Evolutionary conservation across 2,888 invertebrate genomes (phyloP), one percentile per base, ranked within the genome.

Genomic region (Myopa testacea): DNA sequence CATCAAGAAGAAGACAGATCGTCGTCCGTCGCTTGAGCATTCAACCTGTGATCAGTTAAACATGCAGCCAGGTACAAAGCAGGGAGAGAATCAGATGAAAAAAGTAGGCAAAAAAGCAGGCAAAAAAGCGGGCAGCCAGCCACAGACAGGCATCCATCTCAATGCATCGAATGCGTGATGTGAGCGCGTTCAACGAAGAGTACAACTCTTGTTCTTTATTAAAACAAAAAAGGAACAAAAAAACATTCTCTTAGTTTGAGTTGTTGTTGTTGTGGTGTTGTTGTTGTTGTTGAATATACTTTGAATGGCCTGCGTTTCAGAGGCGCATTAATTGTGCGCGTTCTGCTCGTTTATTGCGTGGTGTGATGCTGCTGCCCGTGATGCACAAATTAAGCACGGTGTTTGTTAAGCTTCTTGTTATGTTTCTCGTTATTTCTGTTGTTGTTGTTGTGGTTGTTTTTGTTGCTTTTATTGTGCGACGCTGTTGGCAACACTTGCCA

Each of bases 291-390:
- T 38, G 65, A n/a, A 68, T 37, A 14, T 12, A 26, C 55, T 58
- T 45, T 45, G 6, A 73, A 72, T 68, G 67, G 72, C 52, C 84
- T 85, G 85, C 86, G 86, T 85, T 85, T 85, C 81, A 82, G 83
- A 81, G 81, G 81, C 83, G 85, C 86, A 86, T 85, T 86, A 86
- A 85, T 86, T 86, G 86, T 82, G 73, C 78, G 34, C 6, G 45
- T 45, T 45, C 45, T 1, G 0, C 45, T 6, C 10, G 7, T 6
- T 45, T 45, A 45, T 45, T 45, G 45, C 45, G 45, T 45, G 45
- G 45, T 26, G 45, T 26, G 26, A 26, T 26, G 26, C 26, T 26
- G 26, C 26, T 26, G 26, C 2, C 26, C 26, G 26, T 45, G 45
- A 45, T 45, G 45, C 45, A 8, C 45, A 45, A 45, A 6, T 45